These are phyloP conservation scores for Drosophila takahashii DNA, from an alignment of 1,140 invertebrate genomes.

Conservation along the genomic window DNA sequence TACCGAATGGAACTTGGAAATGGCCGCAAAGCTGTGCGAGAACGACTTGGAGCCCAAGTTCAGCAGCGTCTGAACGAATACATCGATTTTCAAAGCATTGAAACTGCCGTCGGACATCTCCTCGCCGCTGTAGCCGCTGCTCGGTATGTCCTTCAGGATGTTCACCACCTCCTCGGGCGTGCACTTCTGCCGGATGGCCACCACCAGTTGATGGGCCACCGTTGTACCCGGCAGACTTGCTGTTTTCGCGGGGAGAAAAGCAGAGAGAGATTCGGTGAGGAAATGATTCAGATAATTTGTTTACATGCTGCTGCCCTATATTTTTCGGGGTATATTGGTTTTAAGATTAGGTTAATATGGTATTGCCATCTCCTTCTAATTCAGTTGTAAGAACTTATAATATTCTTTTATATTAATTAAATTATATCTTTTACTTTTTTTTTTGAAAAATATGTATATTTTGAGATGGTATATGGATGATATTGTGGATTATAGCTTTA, in stretches of 20 bases:
- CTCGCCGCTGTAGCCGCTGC: constrained; percentile 90
- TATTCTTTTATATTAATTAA: too few species aligned
- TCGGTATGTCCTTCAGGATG: constrained; percentile 94
- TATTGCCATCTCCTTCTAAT: constrained; percentile 3
- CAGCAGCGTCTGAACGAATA: constrained; percentile 97
- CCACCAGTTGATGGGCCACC: constrained; percentile 93
- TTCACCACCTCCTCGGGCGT: constrained; percentile 96
- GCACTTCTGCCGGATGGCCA: constrained; percentile 94
- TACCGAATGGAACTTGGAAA: constrained; percentile 98
- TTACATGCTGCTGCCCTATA: not conserved
- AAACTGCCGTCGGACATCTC: constrained; percentile 88
- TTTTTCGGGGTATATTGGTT: not conserved
- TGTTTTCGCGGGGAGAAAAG: constrained; percentile 74
- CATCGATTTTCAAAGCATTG: constrained; percentile 97
- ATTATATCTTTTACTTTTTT: too few species aligned
- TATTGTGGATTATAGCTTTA: too few species aligned
- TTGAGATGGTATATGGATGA: too few species aligned
- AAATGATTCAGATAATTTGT: constrained; percentile 33
- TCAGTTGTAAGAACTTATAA: not conserved
- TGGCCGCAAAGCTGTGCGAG: constrained; percentile 98
- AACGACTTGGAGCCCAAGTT: constrained; percentile 98
- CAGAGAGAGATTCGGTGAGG: constrained; percentile 7
- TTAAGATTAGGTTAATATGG: not conserved
- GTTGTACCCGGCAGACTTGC: constrained; percentile 92
- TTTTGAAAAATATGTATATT: too few species aligned